Conservation (phyloP, 2,888 invertebrate species). For the Sesamia inferens region DNA sequence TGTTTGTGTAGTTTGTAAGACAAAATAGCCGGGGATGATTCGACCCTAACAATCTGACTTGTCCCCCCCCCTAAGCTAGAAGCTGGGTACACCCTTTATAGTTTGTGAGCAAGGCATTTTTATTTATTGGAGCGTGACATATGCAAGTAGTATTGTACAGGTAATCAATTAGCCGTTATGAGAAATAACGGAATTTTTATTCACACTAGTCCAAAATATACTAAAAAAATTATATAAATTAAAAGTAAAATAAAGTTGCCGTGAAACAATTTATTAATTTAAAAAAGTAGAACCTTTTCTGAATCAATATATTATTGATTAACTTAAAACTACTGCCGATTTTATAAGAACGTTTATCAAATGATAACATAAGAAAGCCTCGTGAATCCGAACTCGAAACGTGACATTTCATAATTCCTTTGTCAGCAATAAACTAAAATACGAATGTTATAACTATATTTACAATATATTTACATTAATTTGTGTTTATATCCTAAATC, state of each 20-base stretch:
- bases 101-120: conserved; percentile 8
- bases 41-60: no score
- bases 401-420: background rate
- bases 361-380: conserved; percentile 61
- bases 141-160: conserved; percentile 51
- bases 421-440: conserved; percentile 30
- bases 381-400: conserved; percentile 61
- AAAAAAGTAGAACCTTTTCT: conserved; percentile 24
- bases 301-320: conserved; percentile 27
- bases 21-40: no score
- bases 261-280: conserved; percentile 24
- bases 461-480: conserved; percentile 57
- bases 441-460: conserved; percentile 44
- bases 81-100: no score
- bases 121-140: conserved; percentile 60
- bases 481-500: conserved; percentile 39
- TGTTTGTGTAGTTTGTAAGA: no score
- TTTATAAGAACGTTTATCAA: conserved; percentile 80
- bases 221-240: conserved; percentile 42
- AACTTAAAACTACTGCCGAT: conserved; percentile 71
- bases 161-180: conserved; percentile 45
- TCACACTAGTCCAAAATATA: conserved; percentile 41
- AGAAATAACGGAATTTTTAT: conserved; percentile 23
- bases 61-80: no score
- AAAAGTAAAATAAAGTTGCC: conserved; percentile 46